Conservation (phyloP, 2,797 vertebrate genomes). For the Aldrovandia affinis region DNA sequence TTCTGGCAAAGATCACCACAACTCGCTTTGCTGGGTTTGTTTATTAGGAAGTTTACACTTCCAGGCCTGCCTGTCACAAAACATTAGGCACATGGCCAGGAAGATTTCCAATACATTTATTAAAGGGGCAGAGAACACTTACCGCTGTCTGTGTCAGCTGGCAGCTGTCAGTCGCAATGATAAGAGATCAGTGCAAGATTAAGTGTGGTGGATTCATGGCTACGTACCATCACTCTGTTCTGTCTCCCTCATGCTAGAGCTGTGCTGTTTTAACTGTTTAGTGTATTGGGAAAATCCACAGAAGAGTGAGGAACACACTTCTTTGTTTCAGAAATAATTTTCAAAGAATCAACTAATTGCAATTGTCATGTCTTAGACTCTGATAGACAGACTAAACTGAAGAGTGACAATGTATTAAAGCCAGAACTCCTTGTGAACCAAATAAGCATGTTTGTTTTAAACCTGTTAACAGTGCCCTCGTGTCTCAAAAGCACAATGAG, state of each 20-base stretch:
- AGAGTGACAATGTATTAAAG: background rate
- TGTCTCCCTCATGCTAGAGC: background rate
- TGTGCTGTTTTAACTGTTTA: background rate
- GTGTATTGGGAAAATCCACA: background rate
- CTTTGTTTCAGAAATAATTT: background rate
- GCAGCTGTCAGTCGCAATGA: slow-evolving; percentile 30
- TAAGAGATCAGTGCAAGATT: background rate
- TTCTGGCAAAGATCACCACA: slow-evolving; percentile 30
- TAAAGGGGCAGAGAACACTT: background rate
- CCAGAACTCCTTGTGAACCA: background rate
- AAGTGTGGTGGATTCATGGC: background rate
- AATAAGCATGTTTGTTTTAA: background rate
- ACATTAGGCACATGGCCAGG: slow-evolving; percentile 29
- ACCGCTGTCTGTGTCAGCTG: background rate
- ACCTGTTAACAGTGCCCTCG: background rate
- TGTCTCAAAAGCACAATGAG: background rate
- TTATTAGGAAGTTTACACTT: slow-evolving; percentile 26
- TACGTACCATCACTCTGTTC: background rate
- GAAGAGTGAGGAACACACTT: background rate
- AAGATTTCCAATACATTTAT: slow-evolving; percentile 23
- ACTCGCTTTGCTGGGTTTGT: slow-evolving; percentile 24
- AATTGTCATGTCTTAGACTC: background rate
- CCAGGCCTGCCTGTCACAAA: slow-evolving; percentile 31
- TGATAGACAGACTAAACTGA: background rate
- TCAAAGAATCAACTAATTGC: background rate